Evolutionary conservation across 2,888 invertebrate species (phyloP), one percentile per base, ranked within the genome.

Genomic region (Hipparchia sbordonii): DNA sequence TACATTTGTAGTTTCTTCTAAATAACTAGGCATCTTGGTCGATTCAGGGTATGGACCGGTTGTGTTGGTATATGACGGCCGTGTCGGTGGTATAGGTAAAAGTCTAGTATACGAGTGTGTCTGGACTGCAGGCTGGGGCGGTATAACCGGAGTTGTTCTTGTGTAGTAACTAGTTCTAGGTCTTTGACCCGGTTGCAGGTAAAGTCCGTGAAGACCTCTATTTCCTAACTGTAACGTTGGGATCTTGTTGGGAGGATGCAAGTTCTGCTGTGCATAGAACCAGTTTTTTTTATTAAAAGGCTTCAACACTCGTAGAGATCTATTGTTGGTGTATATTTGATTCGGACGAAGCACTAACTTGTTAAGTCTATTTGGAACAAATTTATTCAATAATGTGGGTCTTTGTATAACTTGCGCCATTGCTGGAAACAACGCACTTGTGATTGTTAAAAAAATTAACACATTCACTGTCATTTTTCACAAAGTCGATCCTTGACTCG

Each of bases 391-490:
- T 33, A 13, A 8, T 62, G 52, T 33, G 33, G 65, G 65, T 51
- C 65, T 23, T 33, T 33, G 65, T 3, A 65, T 65, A 23, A 65
- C 65, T 65, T 65, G 65, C 9, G 65, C 33, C 13, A 59, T 51
- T 5, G 13, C 48, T 45, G 56, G 7, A 23, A 59, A 63, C 6
- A 65, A 51, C 7, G 51, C 23, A 65, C 52, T 65, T 52, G 51
- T 51, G 65, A 72, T n/a, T 68, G 57, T 63, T 12, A 65, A 9
- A 45, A 23, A 68, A 63, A 68, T 33, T 57, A 68, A 10, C 51
- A 68, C 13, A n/a, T 68, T 72, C 10, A 63, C 57, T 9, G 51
- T 51, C 72, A 72, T 72, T 72, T 67, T 68, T 59, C 6, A 63
- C 33, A 68, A 51, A 62, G 45, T 9, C 48, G 52, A 52, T 51